Evolutionary conservation across 2,888 invertebrate genomes (phyloP).

Genomic region (Andrena marginata): DNA sequence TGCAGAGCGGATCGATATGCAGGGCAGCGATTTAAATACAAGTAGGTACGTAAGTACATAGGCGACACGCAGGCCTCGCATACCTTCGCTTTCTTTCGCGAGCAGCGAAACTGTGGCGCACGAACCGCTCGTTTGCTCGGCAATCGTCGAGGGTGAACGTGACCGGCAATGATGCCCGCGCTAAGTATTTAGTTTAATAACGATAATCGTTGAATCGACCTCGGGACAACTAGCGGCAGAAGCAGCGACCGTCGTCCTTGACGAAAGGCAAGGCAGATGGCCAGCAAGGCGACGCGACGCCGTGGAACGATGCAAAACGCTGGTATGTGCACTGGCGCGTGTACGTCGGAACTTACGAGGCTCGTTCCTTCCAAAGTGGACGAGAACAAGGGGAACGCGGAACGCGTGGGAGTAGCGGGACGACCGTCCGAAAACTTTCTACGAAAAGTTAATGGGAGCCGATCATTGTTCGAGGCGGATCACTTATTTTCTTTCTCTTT

Average conservation of each 20-base stretch:
- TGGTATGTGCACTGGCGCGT: constrained; percentile 57
- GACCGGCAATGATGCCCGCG: constrained; percentile 26
- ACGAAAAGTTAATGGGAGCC: constrained; percentile 40
- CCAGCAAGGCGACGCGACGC: constrained; percentile 67
- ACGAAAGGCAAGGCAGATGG: constrained; percentile 75
- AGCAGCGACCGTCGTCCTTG: constrained; percentile 77
- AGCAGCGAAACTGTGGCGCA: constrained; percentile 16
- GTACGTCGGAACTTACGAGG: constrained; percentile 55
- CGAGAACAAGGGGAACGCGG: constrained; percentile 58
- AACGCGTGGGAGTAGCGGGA: constrained; percentile 50
- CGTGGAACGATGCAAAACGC: constrained; percentile 52
- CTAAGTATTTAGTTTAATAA: constrained; percentile 71
- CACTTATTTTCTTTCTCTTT: background rate
- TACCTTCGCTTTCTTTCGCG: constrained; percentile 42
- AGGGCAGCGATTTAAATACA: constrained; percentile 45
- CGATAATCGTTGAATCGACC: constrained; percentile 71
- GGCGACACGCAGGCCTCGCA: constrained; percentile 21
- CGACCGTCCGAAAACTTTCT: constrained; percentile 50
- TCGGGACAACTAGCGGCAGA: constrained; percentile 57
- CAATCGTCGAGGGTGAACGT: constrained; percentile 23
- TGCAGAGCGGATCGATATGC: constrained; percentile 49
- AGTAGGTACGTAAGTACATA: constrained; percentile 18
- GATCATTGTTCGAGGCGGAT: constrained; percentile 41
- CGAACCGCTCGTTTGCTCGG: background rate
- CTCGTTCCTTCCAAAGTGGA: constrained; percentile 60